A percentile compares a stretch with the other conserved stretches of the same genome.
Conservation (phyloP, 1,140 invertebrate species). For the Leptinotarsa undecemlineata region DNA sequence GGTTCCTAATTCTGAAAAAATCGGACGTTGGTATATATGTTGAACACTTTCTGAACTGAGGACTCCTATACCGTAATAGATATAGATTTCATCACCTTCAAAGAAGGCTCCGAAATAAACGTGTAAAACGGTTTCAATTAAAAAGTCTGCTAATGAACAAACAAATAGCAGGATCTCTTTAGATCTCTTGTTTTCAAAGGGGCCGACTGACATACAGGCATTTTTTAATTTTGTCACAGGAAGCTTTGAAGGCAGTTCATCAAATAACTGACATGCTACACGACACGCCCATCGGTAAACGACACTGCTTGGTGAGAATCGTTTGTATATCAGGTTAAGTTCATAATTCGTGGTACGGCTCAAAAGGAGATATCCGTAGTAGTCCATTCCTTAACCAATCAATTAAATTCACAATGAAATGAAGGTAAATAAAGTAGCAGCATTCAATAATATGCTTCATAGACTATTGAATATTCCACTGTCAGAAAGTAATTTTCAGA, state of each 20-base stretch:
- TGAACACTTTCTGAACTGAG: too few species aligned
- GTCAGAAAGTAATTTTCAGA: too few species aligned
- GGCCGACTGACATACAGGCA: conserved; percentile 20
- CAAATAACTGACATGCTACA: conserved; percentile 33
- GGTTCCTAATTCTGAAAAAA: too few species aligned
- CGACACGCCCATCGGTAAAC: conserved; percentile 31
- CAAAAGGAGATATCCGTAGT: too few species aligned
- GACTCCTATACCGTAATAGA: too few species aligned
- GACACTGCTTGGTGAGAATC: conserved; percentile 17
- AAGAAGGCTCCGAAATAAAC: conserved; percentile 9
- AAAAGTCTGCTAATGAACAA: conserved; percentile 18
- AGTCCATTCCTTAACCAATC: too few species aligned
- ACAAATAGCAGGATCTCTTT: conserved; percentile 22
- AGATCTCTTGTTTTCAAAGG: conserved; percentile 26
- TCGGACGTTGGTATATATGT: too few species aligned
- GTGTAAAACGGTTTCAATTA: conserved; percentile 24
- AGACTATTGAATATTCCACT: too few species aligned
- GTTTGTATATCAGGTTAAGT: background rate
- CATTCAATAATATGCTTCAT: too few species aligned
- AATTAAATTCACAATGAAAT: too few species aligned
- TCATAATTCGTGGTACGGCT: background rate
- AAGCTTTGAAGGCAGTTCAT: conserved; percentile 32
- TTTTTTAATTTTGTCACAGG: conserved; percentile 36
- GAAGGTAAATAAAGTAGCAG: too few species aligned
- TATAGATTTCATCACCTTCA: background rate